Conservation (phyloP, 2,797 vertebrate genomes). For the Enteromius trimaculatus region DNA sequence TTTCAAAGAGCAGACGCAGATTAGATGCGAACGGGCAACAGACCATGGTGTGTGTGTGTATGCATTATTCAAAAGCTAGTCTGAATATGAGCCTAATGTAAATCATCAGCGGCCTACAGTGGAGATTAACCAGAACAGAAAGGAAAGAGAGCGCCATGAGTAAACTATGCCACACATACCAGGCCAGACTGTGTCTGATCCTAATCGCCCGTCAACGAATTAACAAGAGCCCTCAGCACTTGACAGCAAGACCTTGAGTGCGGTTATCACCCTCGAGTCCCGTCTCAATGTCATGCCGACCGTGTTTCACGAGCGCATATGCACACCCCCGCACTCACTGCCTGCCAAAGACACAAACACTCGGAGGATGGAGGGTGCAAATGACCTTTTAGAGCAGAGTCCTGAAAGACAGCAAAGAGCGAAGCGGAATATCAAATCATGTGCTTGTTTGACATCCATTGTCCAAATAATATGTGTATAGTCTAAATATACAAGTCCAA, state of each 20-base stretch:
- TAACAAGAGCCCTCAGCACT: conserved; percentile 44
- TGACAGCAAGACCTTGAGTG: conserved; percentile 58
- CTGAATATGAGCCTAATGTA: conserved; percentile 34
- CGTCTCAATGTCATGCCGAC: conserved; percentile 37
- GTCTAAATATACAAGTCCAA: background rate
- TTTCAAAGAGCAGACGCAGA: conserved; percentile 34
- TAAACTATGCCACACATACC: conserved; percentile 17
- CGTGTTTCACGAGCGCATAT: conserved; percentile 12
- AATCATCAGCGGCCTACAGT: conserved; percentile 31
- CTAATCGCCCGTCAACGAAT: conserved; percentile 53
- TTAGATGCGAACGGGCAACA: conserved; percentile 8
- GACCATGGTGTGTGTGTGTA: conserved; percentile 21
- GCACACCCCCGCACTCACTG: conserved; percentile 11
- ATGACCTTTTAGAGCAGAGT: conserved; percentile 48
- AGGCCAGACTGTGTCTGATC: conserved; percentile 49
- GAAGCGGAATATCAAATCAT: conserved; percentile 42
- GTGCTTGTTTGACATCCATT: conserved; percentile 7
- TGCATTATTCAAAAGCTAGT: conserved; percentile 43
- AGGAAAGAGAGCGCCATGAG: conserved; percentile 7
- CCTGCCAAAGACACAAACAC: conserved; percentile 39
- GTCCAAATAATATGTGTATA: background rate
- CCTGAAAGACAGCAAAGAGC: conserved; percentile 41
- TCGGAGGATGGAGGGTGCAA: conserved; percentile 46
- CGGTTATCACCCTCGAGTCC: conserved; percentile 47
- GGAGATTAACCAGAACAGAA: conserved; percentile 37